Evolutionary conservation across 2,113 vertebrate genomes (phyloP).

Genomic region (Datnioides undecimradiatus): DNA sequence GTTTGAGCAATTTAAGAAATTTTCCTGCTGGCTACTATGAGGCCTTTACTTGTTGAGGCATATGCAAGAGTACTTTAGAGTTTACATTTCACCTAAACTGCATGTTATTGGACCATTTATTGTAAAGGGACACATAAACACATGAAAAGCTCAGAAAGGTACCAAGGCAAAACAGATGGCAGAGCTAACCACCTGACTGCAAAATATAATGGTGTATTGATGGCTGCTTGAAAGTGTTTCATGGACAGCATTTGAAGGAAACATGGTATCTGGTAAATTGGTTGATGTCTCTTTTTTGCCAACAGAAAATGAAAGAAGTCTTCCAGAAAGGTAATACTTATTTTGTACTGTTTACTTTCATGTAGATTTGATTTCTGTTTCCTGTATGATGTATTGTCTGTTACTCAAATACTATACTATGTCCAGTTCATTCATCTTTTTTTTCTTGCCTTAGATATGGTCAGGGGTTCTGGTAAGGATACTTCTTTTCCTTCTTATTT

Average conservation of each 20-base stretch:
- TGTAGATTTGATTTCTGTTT: neutral
- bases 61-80: neutral
- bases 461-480: neutral
- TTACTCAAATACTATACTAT: neutral
- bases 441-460: neutral
- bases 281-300: slow-evolving; percentile 19
- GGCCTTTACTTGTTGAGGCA: neutral
- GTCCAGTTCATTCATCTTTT: neutral
- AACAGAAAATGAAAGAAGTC: slow-evolving; percentile 39
- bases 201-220: too few relatives aligned
- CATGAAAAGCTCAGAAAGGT: neutral
- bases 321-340: slow-evolving; percentile 42
- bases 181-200: too few relatives aligned
- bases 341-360: neutral
- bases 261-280: too few relatives aligned
- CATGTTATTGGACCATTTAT: neutral
- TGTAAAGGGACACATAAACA: neutral
- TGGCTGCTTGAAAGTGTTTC: too few relatives aligned
- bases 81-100: too few relatives aligned
- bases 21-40: neutral
- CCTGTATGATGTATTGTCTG: neutral
- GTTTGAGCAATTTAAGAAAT: neutral
- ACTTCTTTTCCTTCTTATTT: neutral
- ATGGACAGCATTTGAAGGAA: too few relatives aligned
- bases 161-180: too few relatives aligned